A percentile compares a stretch with the other conserved stretches of the same genome.
Conservation (phyloP, 1,140 invertebrate genomes). For the Mamestra configurata region DNA sequence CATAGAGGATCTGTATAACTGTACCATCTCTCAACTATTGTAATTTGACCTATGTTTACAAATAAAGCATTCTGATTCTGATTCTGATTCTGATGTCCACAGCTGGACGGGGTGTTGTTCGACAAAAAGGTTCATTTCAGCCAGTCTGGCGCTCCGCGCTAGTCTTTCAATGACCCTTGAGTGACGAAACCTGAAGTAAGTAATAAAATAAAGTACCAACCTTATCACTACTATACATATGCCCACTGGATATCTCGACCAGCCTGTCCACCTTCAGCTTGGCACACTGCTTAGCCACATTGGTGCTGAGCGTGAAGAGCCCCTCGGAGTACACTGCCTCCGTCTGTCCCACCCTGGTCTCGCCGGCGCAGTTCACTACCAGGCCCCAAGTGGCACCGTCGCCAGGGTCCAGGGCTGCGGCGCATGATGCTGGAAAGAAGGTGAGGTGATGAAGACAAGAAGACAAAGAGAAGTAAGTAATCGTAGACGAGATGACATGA, state of each 20-base stretch:
- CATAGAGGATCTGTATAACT: no score
- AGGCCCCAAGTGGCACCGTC: conserved; percentile 91
- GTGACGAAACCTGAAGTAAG: no score
- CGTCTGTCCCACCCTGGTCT: conserved; percentile 95
- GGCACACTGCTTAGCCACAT: conserved; percentile 94
- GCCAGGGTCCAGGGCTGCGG: conserved; percentile 91
- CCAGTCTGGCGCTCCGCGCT: no score
- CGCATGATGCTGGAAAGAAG: conserved; percentile 90
- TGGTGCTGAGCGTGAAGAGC: conserved; percentile 94
- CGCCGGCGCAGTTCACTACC: conserved; percentile 96
- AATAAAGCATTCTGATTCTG: no score
- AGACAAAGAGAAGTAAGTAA: neutral
- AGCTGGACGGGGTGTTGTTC: no score
- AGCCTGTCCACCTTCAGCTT: conserved; percentile 91
- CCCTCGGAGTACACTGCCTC: conserved; percentile 97
- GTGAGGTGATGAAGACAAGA: neutral
- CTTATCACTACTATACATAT: conserved; percentile 94
- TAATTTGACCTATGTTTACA: no score
- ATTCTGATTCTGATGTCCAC: no score
- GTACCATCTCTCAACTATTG: no score
- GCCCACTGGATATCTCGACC: conserved; percentile 95
- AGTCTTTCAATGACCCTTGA: no score
- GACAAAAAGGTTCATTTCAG: no score
- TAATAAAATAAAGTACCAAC: conserved; percentile 76
- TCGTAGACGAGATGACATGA: no score